A percentile compares a stretch with the other conserved stretches of the same genome.
Conservation (phyloP, 1,140 invertebrate species). For the Danaus plexippus region DNA sequence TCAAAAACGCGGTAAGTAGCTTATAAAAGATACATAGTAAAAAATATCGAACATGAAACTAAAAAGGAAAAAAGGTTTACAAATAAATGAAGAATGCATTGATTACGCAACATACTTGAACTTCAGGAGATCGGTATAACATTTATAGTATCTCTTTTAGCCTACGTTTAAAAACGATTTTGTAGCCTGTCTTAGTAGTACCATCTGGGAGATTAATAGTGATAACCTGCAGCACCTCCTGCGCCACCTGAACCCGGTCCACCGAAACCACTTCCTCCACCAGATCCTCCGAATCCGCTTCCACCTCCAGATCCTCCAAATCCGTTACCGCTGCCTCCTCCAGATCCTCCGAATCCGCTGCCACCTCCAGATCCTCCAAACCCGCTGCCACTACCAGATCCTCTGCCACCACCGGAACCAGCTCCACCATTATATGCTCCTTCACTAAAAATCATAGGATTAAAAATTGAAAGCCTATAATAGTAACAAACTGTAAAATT, state of each 20-base stretch:
- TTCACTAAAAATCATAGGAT: constrained; percentile 20
- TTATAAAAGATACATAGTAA: background rate
- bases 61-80: no score
- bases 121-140: no score
- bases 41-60: no score
- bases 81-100: no score
- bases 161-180: constrained; percentile 17
- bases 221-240: constrained; percentile 40
- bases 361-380: constrained; percentile 18
- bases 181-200: constrained; percentile 16
- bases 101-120: no score
- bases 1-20: background rate
- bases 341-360: constrained; percentile 11
- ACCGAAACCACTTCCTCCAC: constrained; percentile 18
- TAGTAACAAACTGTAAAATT: background rate
- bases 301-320: constrained; percentile 16
- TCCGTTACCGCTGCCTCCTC: constrained; percentile 19
- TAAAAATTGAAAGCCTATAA: background rate
- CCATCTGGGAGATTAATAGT: constrained; percentile 39
- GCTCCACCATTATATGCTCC: constrained; percentile 37
- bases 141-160: no score
- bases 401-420: constrained; percentile 17
- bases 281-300: constrained; percentile 16
- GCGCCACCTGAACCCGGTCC: constrained; percentile 25
- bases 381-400: constrained; percentile 5